Evolutionary conservation across 2,797 vertebrate genomes (phyloP).

Genomic region (Glyptemys insculpta): DNA sequence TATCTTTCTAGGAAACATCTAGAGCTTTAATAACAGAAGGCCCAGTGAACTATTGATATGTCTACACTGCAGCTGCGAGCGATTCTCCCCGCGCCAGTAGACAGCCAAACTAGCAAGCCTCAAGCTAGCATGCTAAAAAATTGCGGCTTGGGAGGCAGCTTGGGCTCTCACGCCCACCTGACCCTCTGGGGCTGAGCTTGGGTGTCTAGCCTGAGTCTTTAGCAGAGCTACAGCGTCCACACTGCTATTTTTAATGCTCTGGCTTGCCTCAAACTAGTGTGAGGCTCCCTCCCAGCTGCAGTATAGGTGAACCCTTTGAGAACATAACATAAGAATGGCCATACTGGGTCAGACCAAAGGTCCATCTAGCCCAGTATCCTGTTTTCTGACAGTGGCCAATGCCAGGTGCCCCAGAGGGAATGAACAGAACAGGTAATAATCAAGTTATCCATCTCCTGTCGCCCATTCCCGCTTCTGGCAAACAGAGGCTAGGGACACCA

Average conservation of each 20-base stretch:
- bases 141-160: too few relatives aligned
- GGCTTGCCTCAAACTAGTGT: background rate
- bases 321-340: background rate
- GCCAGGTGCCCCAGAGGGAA: too few relatives aligned
- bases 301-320: background rate
- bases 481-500: too few relatives aligned
- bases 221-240: background rate
- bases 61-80: background rate
- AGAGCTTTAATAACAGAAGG: slow-evolving; percentile 30
- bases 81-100: background rate
- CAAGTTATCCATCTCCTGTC: too few relatives aligned
- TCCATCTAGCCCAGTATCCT: too few relatives aligned
- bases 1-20: background rate
- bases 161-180: too few relatives aligned
- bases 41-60: background rate
- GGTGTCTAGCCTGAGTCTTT: background rate
- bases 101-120: too few relatives aligned
- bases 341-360: too few relatives aligned
- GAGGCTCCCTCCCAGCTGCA: background rate
- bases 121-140: too few relatives aligned
- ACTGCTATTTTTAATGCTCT: background rate
- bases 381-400: too few relatives aligned
- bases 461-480: too few relatives aligned
- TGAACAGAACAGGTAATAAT: too few relatives aligned
- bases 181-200: background rate